Base-by-base conservation (phyloP, 2,888 invertebrate genomes). In the Drosophila paranaensis region DNA sequence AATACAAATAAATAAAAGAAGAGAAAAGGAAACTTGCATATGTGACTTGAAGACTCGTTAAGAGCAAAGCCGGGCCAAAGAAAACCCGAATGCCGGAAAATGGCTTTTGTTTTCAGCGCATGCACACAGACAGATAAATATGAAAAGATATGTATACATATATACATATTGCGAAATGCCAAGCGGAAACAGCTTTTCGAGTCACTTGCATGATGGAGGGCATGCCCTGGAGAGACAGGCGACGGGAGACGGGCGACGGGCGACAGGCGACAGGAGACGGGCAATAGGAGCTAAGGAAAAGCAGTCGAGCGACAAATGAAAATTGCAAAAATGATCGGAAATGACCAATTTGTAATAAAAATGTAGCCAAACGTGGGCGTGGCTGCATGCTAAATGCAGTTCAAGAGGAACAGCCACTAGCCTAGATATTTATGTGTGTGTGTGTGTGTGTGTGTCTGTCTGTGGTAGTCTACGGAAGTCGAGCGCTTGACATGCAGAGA, bases 331-430 rank as follows among this genome's bases (percentile, higher is more conserved):
- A 79, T 72, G 74, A 90, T 86, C 90, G 90, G 90, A 90, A 90
- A 91, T 90, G 84, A 89, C 88, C 90, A 91, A 90, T 90, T 90
- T 90, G 74, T 81, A 86, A 78, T 90, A 83, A 83, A 90, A 90
- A 86, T 86, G 71, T 77, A 71, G 43, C 67, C 64, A 64, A 72
- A 61, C 50, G 48, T 64, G 63, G 50, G 66, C 54, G 45, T 63
- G 63, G 51, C 54, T 37, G 27, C 61, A 57, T 70, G 70, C 61
- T 77, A 68, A 71, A 75, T 81, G 72, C 79, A 75, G 60, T 65
- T 54, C 48, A 60, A 68, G 63, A 64, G 51, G 25, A 53, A 35
- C 35, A 54, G 40, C 67, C 54, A 35, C 16, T n/a, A 40, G 11
- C 33, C 27, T 30, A 2, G 0, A 13, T 35, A 13, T n/a, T n/a